Percentiles rank a stretch among this genome's conserved stretches.
Evolutionary conservation across 2,113 vertebrate species (phyloP).

Genomic region (Phodopus roborovskii): DNA sequence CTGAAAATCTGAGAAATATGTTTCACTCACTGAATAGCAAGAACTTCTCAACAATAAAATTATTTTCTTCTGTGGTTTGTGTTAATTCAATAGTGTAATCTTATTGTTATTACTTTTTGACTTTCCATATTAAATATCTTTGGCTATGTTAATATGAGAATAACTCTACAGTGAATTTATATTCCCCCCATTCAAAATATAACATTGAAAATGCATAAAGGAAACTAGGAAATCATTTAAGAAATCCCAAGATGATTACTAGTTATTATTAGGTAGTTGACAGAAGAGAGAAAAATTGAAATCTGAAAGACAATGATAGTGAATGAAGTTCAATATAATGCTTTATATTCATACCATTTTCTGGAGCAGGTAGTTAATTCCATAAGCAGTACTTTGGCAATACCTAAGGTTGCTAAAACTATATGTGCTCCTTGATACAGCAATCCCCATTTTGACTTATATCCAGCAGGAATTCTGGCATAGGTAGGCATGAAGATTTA

Average conservation of each 20-base stretch:
- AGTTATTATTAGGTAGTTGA: background rate
- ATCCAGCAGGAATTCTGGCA: conserved; percentile 7
- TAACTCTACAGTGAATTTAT: background rate
- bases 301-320: background rate
- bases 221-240: background rate
- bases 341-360: background rate
- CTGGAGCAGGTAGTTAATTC: background rate
- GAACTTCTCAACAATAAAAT: background rate
- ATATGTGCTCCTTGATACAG: background rate
- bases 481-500: background rate
- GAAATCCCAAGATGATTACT: background rate
- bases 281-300: background rate
- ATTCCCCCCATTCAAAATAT: background rate
- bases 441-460: background rate
- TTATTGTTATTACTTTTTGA: background rate
- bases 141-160: background rate
- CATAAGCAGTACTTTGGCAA: background rate
- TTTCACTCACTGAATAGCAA: background rate
- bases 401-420: background rate
- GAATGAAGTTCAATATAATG: background rate
- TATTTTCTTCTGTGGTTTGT: background rate
- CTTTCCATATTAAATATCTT: background rate
- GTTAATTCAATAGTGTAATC: background rate
- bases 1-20: background rate
- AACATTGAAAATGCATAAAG: background rate